Evolutionary conservation across 2,113 vertebrate genomes (phyloP), one percentile per base, ranked within the genome.

Genomic region (Rallus limicola): DNA sequence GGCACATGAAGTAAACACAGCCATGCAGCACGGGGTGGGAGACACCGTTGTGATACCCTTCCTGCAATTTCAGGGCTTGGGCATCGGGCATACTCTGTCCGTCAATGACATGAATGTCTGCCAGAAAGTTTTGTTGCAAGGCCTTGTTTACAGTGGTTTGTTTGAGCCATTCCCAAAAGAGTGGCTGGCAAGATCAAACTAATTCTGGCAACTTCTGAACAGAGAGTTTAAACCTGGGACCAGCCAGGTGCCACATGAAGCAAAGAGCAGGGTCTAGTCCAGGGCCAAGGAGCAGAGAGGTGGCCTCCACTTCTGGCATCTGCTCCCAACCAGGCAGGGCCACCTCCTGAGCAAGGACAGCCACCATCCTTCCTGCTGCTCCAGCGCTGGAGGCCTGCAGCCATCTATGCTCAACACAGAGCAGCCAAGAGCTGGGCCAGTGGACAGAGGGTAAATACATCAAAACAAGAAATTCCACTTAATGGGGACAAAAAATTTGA

Each of bases 171-270:
- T 77, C 20, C 7, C 12, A 1, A 79, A 62, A 68, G 71, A 38
- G 16, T 5, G n/a, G 7, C 24, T 89, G 40, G 26, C 56, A 91
- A 89, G 20, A 48, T n/a, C 40, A 38, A 20, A 40, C 11, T 86
- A 36, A 58, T 80, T 83, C 63, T 48, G 20, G 4, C 26, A 56
- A 33, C 33, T 14, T 56, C 36, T 34, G n/a, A 86, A 77, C 16
- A 18, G 24, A 56, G 23, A 59, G 10, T 74, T 80, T 33, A 82
- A 82, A 53, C 33, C 7, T 50, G 16, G 24, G 15, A 74, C n/a
- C 36, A 65, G 20, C 12, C 28, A 0, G 5, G 62, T 42, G n/a
- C n/a, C 52, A 75, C 56, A n/a, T 0, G 0, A 90, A 25, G 34
- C 70, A 59, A 67, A 53, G 9, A 84, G 19, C 24, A 58, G 0